phyloP scores from a whole-genome alignment of 1,140 invertebrate genomes.

The Solenopsis invicta region DNA sequence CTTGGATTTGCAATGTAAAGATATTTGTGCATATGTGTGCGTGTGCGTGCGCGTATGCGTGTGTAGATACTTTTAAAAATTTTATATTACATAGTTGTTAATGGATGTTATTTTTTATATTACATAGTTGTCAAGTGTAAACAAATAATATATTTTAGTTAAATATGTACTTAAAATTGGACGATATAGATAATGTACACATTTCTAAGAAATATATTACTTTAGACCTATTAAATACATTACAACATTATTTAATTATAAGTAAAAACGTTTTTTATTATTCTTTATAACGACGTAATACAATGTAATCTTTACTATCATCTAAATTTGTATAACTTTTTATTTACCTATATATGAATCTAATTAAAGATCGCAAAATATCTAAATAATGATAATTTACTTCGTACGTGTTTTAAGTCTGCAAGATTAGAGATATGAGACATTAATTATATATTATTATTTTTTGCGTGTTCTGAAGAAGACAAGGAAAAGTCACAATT shows the following conservation, averaged over 20 bases:
- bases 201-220: too few relatives aligned
- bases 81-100: too few relatives aligned
- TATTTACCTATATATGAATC: not conserved
- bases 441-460: slow-evolving; percentile 12
- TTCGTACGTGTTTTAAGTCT: not conserved
- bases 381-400: not conserved
- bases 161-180: too few relatives aligned
- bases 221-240: too few relatives aligned
- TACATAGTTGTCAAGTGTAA: too few relatives aligned
- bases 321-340: not conserved
- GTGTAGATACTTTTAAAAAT: too few relatives aligned
- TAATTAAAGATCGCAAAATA: not conserved
- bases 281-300: not conserved
- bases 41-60: too few relatives aligned
- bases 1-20: too few relatives aligned
- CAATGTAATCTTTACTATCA: not conserved
- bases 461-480: not conserved
- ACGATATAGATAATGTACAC: too few relatives aligned
- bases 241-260: not conserved
- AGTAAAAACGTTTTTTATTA: not conserved
- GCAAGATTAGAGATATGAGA: not conserved
- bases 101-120: too few relatives aligned
- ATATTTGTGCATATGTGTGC: too few relatives aligned
- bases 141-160: too few relatives aligned
- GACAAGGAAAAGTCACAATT: not conserved